These are phyloP conservation scores for Apogon hyalosoma DNA, from an alignment of 2,797 vertebrate species.

Conservation along the genomic window DNA sequence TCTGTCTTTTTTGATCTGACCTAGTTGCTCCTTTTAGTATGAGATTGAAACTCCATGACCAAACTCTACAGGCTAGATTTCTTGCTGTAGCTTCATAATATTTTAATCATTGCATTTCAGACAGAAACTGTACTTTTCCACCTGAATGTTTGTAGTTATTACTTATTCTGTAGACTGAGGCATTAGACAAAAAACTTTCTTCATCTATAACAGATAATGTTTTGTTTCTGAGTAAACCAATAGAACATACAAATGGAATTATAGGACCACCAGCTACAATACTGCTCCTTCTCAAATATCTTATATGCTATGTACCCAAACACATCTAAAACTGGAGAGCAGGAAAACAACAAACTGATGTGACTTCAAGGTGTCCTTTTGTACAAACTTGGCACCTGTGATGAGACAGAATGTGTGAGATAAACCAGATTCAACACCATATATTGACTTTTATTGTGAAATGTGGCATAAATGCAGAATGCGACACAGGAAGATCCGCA, in stretches of 20 bases:
- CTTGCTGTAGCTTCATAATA: background rate
- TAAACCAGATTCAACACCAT: background rate
- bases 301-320: too few species aligned
- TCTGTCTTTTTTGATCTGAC: slow-evolving; percentile 53
- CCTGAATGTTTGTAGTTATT: background rate
- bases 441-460: slow-evolving; percentile 73
- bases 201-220: too few species aligned
- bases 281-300: too few species aligned
- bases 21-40: slow-evolving; percentile 49
- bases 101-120: background rate
- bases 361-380: background rate
- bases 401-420: background rate
- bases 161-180: too few species aligned
- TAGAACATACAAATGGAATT: too few species aligned
- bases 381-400: background rate
- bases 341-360: too few species aligned
- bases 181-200: too few species aligned
- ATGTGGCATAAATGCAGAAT: slow-evolving; percentile 29
- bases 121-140: background rate
- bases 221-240: too few species aligned
- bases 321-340: too few species aligned
- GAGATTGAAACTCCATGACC: slow-evolving; percentile 5
- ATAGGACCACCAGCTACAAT: too few species aligned
- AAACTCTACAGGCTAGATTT: slow-evolving; percentile 6
- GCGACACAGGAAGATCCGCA: slow-evolving; percentile 79